Conservation (phyloP, 1,140 invertebrate genomes). For the Battus philenor region DNA sequence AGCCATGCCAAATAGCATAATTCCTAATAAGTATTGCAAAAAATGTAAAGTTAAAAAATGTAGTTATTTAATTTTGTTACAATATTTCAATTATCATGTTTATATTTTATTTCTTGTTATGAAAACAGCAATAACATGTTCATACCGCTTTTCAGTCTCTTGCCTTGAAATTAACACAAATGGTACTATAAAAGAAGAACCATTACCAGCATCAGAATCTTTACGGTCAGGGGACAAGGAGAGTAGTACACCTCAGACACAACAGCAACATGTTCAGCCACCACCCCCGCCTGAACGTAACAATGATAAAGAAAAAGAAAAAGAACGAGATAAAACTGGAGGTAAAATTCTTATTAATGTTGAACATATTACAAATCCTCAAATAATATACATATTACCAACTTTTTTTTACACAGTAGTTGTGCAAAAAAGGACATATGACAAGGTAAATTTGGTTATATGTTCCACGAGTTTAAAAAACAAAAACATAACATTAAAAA, state of each 20-base stretch:
- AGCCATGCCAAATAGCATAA: no score
- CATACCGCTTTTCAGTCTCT: conserved; percentile 38
- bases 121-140: conserved; percentile 5
- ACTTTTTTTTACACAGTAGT: no score
- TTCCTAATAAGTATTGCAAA: no score
- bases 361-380: no score
- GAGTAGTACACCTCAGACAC: conserved; percentile 27
- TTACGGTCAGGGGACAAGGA: conserved; percentile 39
- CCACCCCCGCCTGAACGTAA: conserved; percentile 54
- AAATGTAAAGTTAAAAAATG: no score
- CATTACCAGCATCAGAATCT: conserved; percentile 33
- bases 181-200: conserved; percentile 58
- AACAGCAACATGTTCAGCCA: conserved; percentile 37
- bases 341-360: conserved; percentile 34
- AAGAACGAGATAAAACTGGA: conserved; percentile 68
- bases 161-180: conserved; percentile 64
- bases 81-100: background rate
- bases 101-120: conserved; percentile 1
- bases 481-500: no score
- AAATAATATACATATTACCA: no score
- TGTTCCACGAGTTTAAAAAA: no score
- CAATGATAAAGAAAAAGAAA: conserved; percentile 66
- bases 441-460: no score
- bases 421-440: no score
- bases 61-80: conserved; percentile 3